Conservation (phyloP, 2,797 vertebrate genomes). For the Protonibea diacanthus region DNA sequence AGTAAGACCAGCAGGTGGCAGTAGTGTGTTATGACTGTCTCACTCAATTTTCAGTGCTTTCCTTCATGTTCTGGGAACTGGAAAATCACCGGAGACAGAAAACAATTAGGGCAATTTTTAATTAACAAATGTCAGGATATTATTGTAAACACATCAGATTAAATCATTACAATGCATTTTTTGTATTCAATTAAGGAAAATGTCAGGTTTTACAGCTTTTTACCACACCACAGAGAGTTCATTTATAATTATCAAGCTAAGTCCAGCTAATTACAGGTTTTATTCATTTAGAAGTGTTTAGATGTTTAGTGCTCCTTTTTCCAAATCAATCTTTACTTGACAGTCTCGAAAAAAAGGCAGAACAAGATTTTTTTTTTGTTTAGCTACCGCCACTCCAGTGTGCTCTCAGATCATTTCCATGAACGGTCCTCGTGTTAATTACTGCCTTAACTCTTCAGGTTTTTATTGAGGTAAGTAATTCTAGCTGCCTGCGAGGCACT, state of each 20-base stretch:
- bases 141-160: background rate
- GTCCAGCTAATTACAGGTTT: background rate
- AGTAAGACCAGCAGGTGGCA: conserved; percentile 76
- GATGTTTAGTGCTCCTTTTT: background rate
- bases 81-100: conserved; percentile 15
- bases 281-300: conserved; percentile 15
- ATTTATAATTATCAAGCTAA: background rate
- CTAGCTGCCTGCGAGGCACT: conserved; percentile 72
- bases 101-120: background rate
- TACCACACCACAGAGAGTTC: background rate
- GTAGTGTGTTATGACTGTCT: conserved; percentile 51
- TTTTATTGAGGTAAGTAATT: conserved; percentile 75
- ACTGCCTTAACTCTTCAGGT: conserved; percentile 63
- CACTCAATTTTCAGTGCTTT: background rate
- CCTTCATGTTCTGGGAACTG: conserved; percentile 6
- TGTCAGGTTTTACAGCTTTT: background rate
- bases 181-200: background rate
- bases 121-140: background rate
- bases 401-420: conserved; percentile 68
- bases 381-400: background rate
- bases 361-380: conserved; percentile 5
- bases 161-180: background rate
- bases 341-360: conserved; percentile 7
- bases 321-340: background rate
- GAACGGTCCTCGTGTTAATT: conserved; percentile 76